These are phyloP conservation scores for Notothenia rossii DNA, from an alignment of 2,113 vertebrate species.

Conservation along the genomic window DNA sequence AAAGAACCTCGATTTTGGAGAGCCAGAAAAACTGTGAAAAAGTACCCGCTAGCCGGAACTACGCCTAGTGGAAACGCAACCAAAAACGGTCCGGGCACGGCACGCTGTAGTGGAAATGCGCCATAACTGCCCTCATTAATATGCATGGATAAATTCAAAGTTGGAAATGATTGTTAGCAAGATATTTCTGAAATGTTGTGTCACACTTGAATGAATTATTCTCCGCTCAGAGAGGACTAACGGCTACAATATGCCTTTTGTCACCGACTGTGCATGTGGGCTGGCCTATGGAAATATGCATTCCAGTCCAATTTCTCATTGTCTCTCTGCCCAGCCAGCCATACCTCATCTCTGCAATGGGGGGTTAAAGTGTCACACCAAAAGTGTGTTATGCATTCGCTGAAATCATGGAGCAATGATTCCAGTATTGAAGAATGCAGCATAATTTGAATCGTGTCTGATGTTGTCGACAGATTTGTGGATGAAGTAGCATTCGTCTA, in stretches of 20 bases:
- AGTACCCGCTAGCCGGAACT: no score
- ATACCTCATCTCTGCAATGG: conserved; percentile 35
- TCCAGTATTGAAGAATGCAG: conserved; percentile 16
- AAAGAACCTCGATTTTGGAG: no score
- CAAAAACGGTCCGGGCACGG: no score
- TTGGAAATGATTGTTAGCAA: not conserved
- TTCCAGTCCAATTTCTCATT: conserved; percentile 63
- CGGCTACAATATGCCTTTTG: conserved; percentile 71
- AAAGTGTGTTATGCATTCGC: conserved; percentile 36
- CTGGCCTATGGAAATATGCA: conserved; percentile 73
- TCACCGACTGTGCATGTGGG: conserved; percentile 64
- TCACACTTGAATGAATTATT: not conserved
- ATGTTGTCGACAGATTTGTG: not conserved
- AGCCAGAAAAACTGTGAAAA: no score
- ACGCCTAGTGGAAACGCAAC: no score
- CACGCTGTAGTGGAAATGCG: no score
- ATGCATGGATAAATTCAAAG: not conserved
- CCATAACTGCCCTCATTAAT: not conserved
- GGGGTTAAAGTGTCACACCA: conserved; percentile 27
- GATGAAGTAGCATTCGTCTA: not conserved
- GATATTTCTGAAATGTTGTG: not conserved
- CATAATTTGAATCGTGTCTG: not conserved
- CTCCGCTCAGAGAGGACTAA: conserved; percentile 25
- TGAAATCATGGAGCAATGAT: conserved; percentile 16
- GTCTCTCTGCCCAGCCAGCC: conserved; percentile 63